phyloP scores from a whole-genome alignment of 2,888 invertebrate genomes.

The Zele albiditarsus region DNA sequence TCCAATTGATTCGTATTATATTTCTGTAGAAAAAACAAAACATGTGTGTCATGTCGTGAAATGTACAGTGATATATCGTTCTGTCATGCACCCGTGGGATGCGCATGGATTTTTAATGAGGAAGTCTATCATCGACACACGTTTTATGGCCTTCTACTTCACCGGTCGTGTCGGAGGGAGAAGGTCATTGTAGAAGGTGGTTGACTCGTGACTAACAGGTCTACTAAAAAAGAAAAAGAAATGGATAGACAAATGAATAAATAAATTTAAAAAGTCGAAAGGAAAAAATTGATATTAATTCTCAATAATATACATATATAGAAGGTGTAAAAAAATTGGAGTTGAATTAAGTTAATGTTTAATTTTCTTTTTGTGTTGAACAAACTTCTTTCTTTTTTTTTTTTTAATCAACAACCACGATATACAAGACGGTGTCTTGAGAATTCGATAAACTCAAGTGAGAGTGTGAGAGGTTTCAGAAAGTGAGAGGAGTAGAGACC shows the following conservation, averaged over 20 bases:
- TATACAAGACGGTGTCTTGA: slow-evolving; percentile 22
- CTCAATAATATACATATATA: not conserved
- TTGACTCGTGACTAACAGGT: slow-evolving; percentile 13
- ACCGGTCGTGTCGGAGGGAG: not conserved
- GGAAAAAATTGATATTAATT: not conserved
- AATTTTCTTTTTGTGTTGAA: not conserved
- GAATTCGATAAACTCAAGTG: slow-evolving; percentile 22
- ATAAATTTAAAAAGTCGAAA: not conserved
- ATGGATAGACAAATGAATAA: not conserved
- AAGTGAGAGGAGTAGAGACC: slow-evolving; percentile 64
- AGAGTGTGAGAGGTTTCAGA: slow-evolving; percentile 47
- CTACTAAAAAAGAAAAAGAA: not conserved
- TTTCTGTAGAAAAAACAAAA: not conserved
- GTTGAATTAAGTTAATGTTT: not conserved
- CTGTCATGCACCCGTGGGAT: slow-evolving; percentile 1
- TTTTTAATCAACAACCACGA: slow-evolving; percentile 22
- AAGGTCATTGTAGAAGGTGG: slow-evolving; percentile 28
- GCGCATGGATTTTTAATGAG: slow-evolving; percentile 19
- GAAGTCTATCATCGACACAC: not conserved
- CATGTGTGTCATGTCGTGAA: slow-evolving; percentile 4
- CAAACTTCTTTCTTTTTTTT: not conserved
- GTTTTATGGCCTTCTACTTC: slow-evolving; percentile 8
- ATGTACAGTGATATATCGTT: not conserved
- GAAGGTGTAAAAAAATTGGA: not conserved
- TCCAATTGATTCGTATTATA: not conserved